Conservation (phyloP, 2,888 invertebrate genomes). For the Sarcophaga variegata region DNA sequence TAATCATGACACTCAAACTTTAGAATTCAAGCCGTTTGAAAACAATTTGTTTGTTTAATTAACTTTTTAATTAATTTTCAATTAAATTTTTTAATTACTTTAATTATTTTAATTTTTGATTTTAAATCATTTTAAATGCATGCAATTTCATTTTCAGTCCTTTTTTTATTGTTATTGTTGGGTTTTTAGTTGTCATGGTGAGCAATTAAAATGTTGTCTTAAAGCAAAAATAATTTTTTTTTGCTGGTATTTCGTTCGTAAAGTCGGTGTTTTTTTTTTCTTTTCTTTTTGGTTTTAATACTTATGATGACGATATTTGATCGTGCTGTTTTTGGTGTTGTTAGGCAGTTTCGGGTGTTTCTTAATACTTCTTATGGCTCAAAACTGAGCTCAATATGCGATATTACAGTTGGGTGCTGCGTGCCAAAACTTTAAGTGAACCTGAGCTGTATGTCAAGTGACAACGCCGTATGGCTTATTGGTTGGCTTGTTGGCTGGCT, state of each 20-base stretch:
- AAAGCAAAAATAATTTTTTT: conserved; percentile 42
- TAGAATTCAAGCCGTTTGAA: no score
- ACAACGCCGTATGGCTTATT: conserved; percentile 55
- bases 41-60: no score
- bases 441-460: conserved; percentile 59
- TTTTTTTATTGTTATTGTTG: conserved; percentile 33
- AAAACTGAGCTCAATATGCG: conserved; percentile 1
- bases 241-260: neutral
- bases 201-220: conserved; percentile 73
- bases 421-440: conserved; percentile 30
- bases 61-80: no score
- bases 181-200: conserved; percentile 57
- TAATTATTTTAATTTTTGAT: no score
- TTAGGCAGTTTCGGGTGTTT: conserved; percentile 42
- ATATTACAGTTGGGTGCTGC: conserved; percentile 46
- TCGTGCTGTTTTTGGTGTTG: conserved; percentile 32
- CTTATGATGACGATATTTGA: conserved; percentile 50
- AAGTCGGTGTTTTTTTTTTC: conserved; percentile 23
- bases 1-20: no score
- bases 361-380: conserved; percentile 24
- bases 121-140: conserved; percentile 17
- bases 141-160: conserved; percentile 22
- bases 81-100: no score
- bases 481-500: neutral
- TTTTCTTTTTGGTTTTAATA: conserved; percentile 31